These are phyloP conservation scores for Illadopsis cleaveri DNA, from an alignment of 2,113 vertebrate species.

Conservation along the genomic window DNA sequence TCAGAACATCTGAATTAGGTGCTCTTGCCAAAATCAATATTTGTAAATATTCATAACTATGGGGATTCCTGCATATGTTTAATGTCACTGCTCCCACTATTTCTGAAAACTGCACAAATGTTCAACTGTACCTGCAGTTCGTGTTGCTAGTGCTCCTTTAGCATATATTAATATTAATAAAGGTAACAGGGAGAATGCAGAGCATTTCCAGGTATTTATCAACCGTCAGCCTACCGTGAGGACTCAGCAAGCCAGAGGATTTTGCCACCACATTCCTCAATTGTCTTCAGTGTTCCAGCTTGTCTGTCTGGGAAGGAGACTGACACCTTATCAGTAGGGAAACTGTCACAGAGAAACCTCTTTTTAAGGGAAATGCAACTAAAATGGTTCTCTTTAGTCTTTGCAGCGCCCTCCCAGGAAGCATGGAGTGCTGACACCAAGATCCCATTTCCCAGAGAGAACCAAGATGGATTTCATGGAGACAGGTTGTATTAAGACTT, in stretches of 20 bases:
- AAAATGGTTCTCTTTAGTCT: background rate
- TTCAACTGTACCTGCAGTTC: conserved; percentile 53
- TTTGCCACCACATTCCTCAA: background rate
- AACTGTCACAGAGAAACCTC: background rate
- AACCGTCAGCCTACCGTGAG: background rate
- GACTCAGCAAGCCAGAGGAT: background rate
- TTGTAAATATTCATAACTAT: conserved; percentile 56
- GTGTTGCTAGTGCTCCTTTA: background rate
- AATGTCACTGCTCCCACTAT: conserved; percentile 39
- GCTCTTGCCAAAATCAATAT: conserved; percentile 50
- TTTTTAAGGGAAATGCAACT: background rate
- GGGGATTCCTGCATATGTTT: conserved; percentile 63
- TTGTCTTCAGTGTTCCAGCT: background rate
- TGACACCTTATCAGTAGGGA: background rate
- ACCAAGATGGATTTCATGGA: accelerated
- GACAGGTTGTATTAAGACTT: background rate
- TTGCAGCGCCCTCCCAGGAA: background rate
- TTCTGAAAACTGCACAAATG: conserved; percentile 44
- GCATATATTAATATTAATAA: conserved; percentile 38
- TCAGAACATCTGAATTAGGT: conserved; percentile 1
- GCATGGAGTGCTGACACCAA: accelerated
- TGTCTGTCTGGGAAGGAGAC: background rate
- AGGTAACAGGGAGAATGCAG: background rate
- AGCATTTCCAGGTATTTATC: conserved; percentile 19
- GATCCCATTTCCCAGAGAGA: background rate